These are phyloP conservation scores for Drosophila cracens DNA, from an alignment of 2,888 invertebrate genomes.

Conservation along the genomic window DNA sequence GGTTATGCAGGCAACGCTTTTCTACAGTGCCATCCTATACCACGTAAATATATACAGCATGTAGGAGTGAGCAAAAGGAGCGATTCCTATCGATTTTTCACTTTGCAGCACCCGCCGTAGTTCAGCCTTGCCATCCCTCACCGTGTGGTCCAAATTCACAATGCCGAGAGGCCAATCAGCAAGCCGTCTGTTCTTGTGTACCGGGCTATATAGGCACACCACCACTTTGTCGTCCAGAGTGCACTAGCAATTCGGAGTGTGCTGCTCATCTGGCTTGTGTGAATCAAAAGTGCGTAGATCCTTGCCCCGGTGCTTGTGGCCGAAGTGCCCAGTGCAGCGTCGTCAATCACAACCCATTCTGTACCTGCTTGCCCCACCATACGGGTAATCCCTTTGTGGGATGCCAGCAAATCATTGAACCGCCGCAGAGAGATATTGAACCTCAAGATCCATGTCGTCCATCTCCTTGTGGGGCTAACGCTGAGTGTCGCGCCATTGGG, in stretches of 20 bases:
- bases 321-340: constrained; percentile 87
- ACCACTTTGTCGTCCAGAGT: constrained; percentile 91
- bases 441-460: constrained; percentile 88
- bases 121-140: constrained; percentile 87
- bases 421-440: constrained; percentile 78
- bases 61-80: background rate
- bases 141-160: constrained; percentile 92
- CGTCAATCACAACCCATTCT: constrained; percentile 90
- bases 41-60: constrained; percentile 79
- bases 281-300: constrained; percentile 90
- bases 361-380: constrained; percentile 89
- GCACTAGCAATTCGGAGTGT: constrained; percentile 89
- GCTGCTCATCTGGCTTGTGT: constrained; percentile 88
- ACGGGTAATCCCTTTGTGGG: constrained; percentile 92
- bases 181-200: constrained; percentile 90
- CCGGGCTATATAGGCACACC: constrained; percentile 89
- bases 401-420: constrained; percentile 87
- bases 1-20: constrained; percentile 92
- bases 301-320: constrained; percentile 89
- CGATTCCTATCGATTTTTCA: background rate
- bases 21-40: constrained; percentile 85
- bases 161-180: constrained; percentile 89
- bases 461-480: constrained; percentile 91
- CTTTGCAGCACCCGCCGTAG: constrained; percentile 81
- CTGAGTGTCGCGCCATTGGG: constrained; percentile 88